Evolutionary conservation across 1,140 invertebrate genomes (phyloP), one percentile per base, ranked within the genome.

Genomic region (Acyrthosiphon pisum): DNA sequence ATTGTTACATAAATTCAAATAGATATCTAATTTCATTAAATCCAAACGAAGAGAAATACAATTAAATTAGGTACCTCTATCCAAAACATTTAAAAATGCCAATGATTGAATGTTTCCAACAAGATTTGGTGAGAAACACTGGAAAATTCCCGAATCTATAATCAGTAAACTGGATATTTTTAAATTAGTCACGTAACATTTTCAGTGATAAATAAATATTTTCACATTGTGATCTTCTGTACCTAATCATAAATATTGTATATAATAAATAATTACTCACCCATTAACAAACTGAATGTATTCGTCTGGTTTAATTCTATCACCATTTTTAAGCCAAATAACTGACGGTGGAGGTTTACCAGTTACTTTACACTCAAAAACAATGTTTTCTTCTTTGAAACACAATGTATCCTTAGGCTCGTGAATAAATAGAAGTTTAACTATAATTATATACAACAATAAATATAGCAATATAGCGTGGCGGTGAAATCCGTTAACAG

Each of bases 291-390:
- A 6, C 44, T 46, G 44, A 6, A 46, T 46, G 44, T 46, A 46
- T 46, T 46, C 44, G 6, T 46, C 9, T 46, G 44, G 44, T 46
- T 46, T 46, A 91, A 99, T 97, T 4, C 96, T 95, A 94, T 99
- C 98, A 1, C 98, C 98, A 95, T 99, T 98, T 96, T 99, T 99
- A 7, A 98, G 95, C 99, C 99, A 99, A 35, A 96, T 95, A 22
- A 99, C 96, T 93, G 95, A 96, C 2, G 99, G 98, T 94, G 97
- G 96, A 0, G 98, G 98, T 94, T 97, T 96, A 1, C 98, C 98
- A 94, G 97, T 96, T 48, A 98, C 97, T 93, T 97, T 96, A 95
- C 99, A 99, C 94, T 98, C 96, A 90, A 99, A 96, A 95, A 97
- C 97, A 48, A 98, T 96, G 95, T 99, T 98, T 94, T 98, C 97